Conservation (phyloP, 1,140 invertebrate genomes). For the Alviniconcha marisindica region DNA sequence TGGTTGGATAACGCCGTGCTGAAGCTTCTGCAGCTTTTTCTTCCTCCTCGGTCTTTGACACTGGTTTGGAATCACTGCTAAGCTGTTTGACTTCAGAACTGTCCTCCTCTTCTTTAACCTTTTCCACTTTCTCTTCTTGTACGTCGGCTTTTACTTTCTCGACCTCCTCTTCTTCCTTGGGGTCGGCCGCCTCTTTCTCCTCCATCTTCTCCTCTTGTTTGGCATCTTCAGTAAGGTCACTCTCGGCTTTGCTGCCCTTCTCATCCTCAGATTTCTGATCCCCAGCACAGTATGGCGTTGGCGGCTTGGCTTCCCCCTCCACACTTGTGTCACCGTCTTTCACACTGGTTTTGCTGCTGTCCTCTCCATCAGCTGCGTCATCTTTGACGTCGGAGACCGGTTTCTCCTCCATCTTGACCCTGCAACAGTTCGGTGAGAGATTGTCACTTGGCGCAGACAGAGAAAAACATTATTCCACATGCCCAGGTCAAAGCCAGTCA, state of each 20-base stretch:
- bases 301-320: neutral
- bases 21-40: neutral
- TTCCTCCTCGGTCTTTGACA: neutral
- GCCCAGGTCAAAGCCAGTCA: too few species aligned
- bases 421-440: too few species aligned
- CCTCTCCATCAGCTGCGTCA: neutral
- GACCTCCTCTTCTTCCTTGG: neutral
- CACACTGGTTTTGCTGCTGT: neutral
- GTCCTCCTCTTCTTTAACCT: neutral
- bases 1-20: neutral
- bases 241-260: neutral
- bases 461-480: too few species aligned
- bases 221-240: neutral
- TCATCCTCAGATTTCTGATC: neutral
- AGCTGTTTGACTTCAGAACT: neutral
- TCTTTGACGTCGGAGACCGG: too few species aligned
- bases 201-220: neutral
- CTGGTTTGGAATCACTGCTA: neutral
- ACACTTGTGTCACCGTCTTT: neutral
- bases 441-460: too few species aligned
- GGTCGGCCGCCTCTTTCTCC: neutral
- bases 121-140: neutral
- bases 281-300: too few species aligned
- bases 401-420: slow-evolving; percentile 24
- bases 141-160: neutral